These are phyloP conservation scores for Meandrina meandrites DNA, from an alignment of 92 coral and sea anemone genomes.

Conservation along the genomic window DNA sequence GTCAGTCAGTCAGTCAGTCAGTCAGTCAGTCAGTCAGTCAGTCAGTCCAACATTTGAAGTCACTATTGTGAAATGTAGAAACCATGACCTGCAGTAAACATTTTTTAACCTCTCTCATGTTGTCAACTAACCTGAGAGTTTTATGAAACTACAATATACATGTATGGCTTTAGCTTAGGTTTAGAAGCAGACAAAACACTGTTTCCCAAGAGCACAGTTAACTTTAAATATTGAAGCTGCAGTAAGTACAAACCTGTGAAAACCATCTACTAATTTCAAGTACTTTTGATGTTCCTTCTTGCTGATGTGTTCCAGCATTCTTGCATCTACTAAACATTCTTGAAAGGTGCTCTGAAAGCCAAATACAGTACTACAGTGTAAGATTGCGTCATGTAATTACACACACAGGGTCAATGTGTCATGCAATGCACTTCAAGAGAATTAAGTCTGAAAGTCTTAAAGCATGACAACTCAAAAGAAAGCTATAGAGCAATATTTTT, in stretches of 20 bases:
- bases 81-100: too few relatives aligned
- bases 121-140: too few relatives aligned
- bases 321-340: conserved; percentile 95
- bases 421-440: background rate
- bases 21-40: too few relatives aligned
- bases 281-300: conserved; percentile 96
- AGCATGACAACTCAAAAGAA: too few relatives aligned
- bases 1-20: too few relatives aligned
- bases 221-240: background rate
- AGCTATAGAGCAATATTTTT: background rate
- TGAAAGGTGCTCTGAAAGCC: conserved; percentile 76
- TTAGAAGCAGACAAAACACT: too few relatives aligned
- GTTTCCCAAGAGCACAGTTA: background rate
- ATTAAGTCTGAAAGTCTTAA: background rate
- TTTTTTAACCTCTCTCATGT: too few relatives aligned
- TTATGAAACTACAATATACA: too few relatives aligned
- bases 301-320: conserved; percentile 99
- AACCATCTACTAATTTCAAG: conserved; percentile 96
- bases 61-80: too few relatives aligned
- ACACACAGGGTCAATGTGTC: background rate
- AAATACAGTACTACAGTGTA: background rate
- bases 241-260: conserved; percentile 83
- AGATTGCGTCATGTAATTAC: background rate
- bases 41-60: too few relatives aligned
- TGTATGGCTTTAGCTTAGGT: too few relatives aligned